Conservation (phyloP, 2,113 vertebrate species). For the Charina bottae region DNA sequence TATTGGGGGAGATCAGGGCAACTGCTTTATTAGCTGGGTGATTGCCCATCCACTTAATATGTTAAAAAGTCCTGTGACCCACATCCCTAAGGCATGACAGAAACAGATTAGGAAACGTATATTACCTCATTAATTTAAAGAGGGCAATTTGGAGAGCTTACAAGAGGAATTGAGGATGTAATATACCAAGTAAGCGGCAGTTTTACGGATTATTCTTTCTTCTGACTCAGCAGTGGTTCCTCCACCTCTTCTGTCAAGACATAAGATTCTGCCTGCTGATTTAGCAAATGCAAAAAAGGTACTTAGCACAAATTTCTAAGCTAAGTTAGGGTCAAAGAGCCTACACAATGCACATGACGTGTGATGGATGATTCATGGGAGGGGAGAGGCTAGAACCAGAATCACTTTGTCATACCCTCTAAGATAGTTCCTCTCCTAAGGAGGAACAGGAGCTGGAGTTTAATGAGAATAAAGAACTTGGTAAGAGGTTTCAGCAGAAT, state of each 20-base stretch:
- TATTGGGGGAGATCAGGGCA: not conserved
- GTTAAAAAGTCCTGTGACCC: constrained; percentile 12
- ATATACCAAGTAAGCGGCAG: not conserved
- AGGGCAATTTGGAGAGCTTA: constrained; percentile 19
- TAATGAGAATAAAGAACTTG: not conserved
- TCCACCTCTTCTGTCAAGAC: not conserved
- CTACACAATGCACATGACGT: not conserved
- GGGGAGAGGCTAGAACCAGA: not conserved
- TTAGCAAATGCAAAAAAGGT: not conserved
- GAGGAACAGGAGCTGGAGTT: not conserved
- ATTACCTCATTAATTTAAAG: constrained; percentile 25
- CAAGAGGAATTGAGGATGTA: not conserved
- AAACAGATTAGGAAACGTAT: constrained; percentile 23
- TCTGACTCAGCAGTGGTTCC: not conserved
- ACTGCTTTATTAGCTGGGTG: not conserved
- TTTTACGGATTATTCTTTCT: not conserved
- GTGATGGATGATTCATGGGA: not conserved
- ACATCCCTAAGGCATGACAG: constrained; percentile 22
- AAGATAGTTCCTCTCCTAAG: not conserved
- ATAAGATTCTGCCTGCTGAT: constrained; percentile 2
- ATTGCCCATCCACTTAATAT: not conserved
- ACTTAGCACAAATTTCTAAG: not conserved
- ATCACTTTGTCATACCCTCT: not conserved
- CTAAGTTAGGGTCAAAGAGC: not conserved
- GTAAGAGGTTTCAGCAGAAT: not conserved